Conservation (phyloP, 2,113 vertebrate species). For the Acrocephalus arundinaceus region DNA sequence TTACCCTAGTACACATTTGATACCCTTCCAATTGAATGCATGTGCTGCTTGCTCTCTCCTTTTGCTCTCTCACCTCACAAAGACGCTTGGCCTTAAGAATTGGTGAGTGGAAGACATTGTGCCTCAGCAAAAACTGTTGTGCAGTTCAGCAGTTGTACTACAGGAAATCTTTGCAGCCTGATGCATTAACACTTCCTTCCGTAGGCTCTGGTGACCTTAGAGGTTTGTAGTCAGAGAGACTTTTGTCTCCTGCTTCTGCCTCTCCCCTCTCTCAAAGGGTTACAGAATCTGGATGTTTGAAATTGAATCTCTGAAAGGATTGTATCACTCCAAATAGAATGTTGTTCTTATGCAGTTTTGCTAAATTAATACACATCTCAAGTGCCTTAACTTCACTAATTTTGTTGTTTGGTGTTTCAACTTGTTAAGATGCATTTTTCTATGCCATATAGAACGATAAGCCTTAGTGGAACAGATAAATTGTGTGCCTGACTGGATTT, state of each 20-base stretch:
- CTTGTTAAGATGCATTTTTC: constrained; percentile 53
- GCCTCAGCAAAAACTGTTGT: background rate
- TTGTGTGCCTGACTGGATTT: constrained; percentile 60
- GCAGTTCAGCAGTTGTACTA: background rate
- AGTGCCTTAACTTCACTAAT: constrained; percentile 78
- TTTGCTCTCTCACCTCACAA: background rate
- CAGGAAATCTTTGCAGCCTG: background rate
- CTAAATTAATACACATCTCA: constrained; percentile 66
- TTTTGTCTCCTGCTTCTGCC: constrained; percentile 4
- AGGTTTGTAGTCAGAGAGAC: background rate
- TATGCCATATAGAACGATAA: constrained; percentile 37
- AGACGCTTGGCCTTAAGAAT: background rate
- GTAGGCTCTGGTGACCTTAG: background rate
- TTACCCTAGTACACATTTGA: background rate
- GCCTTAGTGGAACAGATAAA: constrained; percentile 51
- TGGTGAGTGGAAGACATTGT: background rate
- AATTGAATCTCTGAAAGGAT: background rate
- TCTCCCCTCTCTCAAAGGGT: background rate
- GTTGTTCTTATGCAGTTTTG: constrained; percentile 54
- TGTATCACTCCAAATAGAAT: constrained; percentile 16
- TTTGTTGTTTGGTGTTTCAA: constrained; percentile 50
- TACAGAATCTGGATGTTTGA: background rate
- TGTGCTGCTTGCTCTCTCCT: background rate
- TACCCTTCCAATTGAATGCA: background rate
- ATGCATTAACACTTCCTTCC: background rate